Conservation (phyloP, 2,888 invertebrate genomes). For the Anthophora plumipes region DNA sequence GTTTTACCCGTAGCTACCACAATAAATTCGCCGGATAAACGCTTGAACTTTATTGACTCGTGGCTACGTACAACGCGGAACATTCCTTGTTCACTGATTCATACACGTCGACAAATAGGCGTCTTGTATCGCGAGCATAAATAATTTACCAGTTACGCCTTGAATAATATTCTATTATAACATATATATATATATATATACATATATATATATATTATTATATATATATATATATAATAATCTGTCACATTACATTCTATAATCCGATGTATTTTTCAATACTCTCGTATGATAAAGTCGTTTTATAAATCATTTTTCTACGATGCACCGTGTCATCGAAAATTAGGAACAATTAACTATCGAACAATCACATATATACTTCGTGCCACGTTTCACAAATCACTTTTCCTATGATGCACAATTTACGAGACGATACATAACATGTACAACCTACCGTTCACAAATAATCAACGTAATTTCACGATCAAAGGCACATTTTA, state of each 20-base stretch:
- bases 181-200: too few species aligned
- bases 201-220: too few species aligned
- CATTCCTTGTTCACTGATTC: conserved; percentile 27
- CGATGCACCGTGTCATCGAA: neutral
- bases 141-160: conserved; percentile 21
- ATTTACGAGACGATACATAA: too few species aligned
- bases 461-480: neutral
- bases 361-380: neutral
- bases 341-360: neutral
- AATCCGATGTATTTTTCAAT: neutral
- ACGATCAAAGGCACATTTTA: neutral
- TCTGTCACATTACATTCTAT: neutral
- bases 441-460: neutral
- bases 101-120: conserved; percentile 7
- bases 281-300: neutral
- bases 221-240: too few species aligned
- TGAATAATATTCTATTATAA: too few species aligned
- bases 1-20: conserved; percentile 10
- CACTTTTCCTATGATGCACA: too few species aligned
- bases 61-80: neutral
- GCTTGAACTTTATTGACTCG: conserved; percentile 37
- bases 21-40: conserved; percentile 28
- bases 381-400: too few species aligned
- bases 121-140: neutral
- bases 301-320: neutral